A percentile compares a stretch with the other conserved stretches of the same genome.
phyloP scores from a whole-genome alignment of 2,113 vertebrate species.

The Oryctolagus cuniculus region mOryCun1.1 NC_091436.1:51826501-51827000 shows the following conservation, averaged over 20 bases:
- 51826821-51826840: not conserved
- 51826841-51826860: not conserved
- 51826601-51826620: too few relatives aligned
- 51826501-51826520: too few relatives aligned
- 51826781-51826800: not conserved
- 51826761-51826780: not conserved
- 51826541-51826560: too few relatives aligned
- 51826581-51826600: too few relatives aligned
- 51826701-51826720: not conserved
- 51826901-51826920: not conserved
- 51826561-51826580: too few relatives aligned
- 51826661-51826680: too few relatives aligned
- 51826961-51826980: slow-evolving; percentile 45
- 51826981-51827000: slow-evolving; percentile 18
- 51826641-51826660: too few relatives aligned
- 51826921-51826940: not conserved
- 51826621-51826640: too few relatives aligned
- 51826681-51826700: not conserved
- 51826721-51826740: not conserved
- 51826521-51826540: too few relatives aligned
- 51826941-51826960: slow-evolving; percentile 13
- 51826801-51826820: not conserved
- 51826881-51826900: slow-evolving; percentile 13
- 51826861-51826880: not conserved
- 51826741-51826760: slow-evolving; percentile 4